Base-by-base conservation (phyloP, 30 jellyfish, hydroid and myxozoan species). In the Hydra vulgaris region DNA sequence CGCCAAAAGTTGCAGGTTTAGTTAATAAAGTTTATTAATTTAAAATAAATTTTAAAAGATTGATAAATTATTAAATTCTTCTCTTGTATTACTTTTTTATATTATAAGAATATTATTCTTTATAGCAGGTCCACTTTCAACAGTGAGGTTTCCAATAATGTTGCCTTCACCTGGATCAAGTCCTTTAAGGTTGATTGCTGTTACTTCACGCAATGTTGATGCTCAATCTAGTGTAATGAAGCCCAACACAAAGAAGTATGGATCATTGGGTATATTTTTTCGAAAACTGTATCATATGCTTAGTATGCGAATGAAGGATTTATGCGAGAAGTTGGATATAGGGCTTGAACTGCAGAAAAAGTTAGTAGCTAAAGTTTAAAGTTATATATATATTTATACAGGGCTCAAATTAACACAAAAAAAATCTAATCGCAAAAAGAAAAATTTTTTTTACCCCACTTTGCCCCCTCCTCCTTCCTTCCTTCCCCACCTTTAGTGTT, bases 191-290 rank as follows among this genome's bases (percentile, higher is more conserved):
- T 80, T 80, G 17, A 27, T 21, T 24, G 81, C 87, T 61, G 71
- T 80, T 15, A 24, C 87, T 8, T 23, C 83, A 15, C 76, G 69
- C 8, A 73, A 27, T 70, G 83, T 73, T 19, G 27, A 82, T 26
- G 61, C 70, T 25, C 87, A 68, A 12, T 89, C 83, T 12, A 93
- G 99, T 74, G 96, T 96, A 0, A 84, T 85, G 4, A 93, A 88
- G 73, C 26, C 90, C 1, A 70, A 23, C 18, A 8, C 87, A 16
- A 88, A 81, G 84, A 87, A 84, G 77, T 83, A 66, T 66, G 94
- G 93, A 25, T 87, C 99, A 12, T 89, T 93, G 19, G 99, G 99
- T 15, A 89, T 93, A 27, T 93, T 93, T 88, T 93, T 93, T 68
- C 79, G 99, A 26, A 93, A 93, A 89, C 92, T 93, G 24, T 93